These are phyloP conservation scores for Caenorhabditis tropicalis DNA, from an alignment of 1,140 invertebrate species.

Conservation along the genomic window DNA sequence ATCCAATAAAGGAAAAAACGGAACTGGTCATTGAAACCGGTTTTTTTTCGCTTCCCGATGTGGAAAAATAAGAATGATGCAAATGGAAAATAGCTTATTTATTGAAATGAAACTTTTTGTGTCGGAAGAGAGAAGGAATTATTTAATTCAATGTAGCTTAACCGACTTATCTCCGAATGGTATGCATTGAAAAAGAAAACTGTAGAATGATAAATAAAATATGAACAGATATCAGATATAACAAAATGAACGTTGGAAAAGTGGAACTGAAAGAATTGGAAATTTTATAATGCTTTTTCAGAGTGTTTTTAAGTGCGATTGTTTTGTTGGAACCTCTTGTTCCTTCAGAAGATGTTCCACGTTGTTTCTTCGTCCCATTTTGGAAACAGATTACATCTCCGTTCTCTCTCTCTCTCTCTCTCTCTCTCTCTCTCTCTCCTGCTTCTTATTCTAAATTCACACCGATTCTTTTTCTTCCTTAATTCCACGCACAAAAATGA, in stretches of 20 bases:
- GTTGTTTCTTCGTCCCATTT: background rate
- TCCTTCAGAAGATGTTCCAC: background rate
- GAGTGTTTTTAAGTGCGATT: too few relatives aligned
- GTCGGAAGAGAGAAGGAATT: background rate
- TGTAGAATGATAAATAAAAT: too few relatives aligned
- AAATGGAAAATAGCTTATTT: background rate
- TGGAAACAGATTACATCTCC: slow-evolving; percentile 8
- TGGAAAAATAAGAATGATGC: background rate
- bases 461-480: background rate
- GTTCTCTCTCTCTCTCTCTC: background rate
- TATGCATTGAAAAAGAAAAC: too few relatives aligned
- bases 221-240: too few relatives aligned
- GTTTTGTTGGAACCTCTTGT: background rate
- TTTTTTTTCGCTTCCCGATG: background rate
- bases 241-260: too few relatives aligned
- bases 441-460: background rate
- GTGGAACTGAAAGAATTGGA: too few relatives aligned
- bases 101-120: background rate
- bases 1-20: slow-evolving; percentile 5
- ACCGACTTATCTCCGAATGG: too few relatives aligned
- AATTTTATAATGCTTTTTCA: too few relatives aligned
- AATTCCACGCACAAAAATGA: background rate
- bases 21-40: slow-evolving; percentile 24
- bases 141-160: too few relatives aligned
- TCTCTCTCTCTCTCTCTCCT: background rate